Evolutionary conservation across 2,797 vertebrate genomes (phyloP), one percentile per base, ranked within the genome.

Genomic region (Lycodopsis pacificus): DNA sequence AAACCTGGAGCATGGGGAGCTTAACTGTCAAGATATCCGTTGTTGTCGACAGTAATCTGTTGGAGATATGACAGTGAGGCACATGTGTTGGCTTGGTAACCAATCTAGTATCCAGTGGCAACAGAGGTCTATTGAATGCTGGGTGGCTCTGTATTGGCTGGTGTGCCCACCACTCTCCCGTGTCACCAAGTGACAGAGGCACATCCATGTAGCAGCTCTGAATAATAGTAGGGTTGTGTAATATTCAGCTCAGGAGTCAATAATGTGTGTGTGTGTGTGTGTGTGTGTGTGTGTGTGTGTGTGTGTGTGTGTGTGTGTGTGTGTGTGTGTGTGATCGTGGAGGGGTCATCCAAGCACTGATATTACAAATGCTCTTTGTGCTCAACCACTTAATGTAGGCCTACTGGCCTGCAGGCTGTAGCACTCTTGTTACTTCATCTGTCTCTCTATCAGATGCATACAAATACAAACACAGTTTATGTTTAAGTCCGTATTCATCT

Each of bases 31-130:
- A 86, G 84, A 88, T 83, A 74, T 88, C 76, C 82, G 77, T 88
- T 90, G 79, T 93, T 92, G 91, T 91, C 77, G 30, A 90, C 80
- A 85, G 84, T 88, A 90, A 90, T 90, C 84, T 91, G 82, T 80
- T 65, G 71, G 81, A 86, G 90, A 94, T 91, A 91, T 93, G 91
- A 92, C 92, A 91, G 91, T 88, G 86, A 90, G 89, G 92, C 86
- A 92, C 92, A 92, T 92, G 89, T 94, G 93, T 94, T 94, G 93
- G 93, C 93, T 93, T 94, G 93, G 93, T 93, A 94, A 94, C 93
- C 92, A 93, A 89, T 92, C 92, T 82, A 91, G 93, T 94, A 94
- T 94, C 93, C 93, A 94, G 92, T 94, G 92, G 93, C 93, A 94
- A 94, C 93, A 92, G 93, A 93, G 92, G 92, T 93, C 92, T 93